Evolutionary conservation across 2,888 invertebrate species (phyloP), one percentile per base, ranked within the genome.

Genomic region (Mythimna pallens): DNA sequence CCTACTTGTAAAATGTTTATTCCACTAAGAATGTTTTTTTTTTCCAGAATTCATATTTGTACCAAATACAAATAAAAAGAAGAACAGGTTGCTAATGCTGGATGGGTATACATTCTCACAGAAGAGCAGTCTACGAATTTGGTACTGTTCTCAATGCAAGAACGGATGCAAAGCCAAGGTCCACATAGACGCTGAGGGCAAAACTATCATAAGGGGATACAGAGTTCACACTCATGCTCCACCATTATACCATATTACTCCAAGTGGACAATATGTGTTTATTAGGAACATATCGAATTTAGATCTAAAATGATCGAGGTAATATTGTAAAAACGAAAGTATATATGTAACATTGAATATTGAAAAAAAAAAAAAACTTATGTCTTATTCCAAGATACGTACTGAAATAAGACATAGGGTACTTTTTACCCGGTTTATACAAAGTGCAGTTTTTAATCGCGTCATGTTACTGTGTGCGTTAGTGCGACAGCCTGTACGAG

Each of bases 81-180:
- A 86, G 55, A 80, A 83, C 17, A 74, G 76, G 17, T 69, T 86
- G 12, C 74, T 89, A 59, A 66, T 88, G 14, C 66, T 83, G 0
- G 86, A 62, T 20, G 77, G 89, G 0, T 91, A 80, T 57, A 90
- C 91, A 0, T 92, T 88, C 62, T 85, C 89, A 0, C 84, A 85
- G 20, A 85, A 79, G 47, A 86, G 78, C 17, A 80, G 78, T 25
- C 80, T 69, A 25, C 72, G 81, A 0, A 82, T 84, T 20, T 90
- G 88, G 89, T 90, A 89, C 52, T 90, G 90, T 36, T 89, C 89
- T 1, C 84, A 85, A 65, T 83, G 78, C 54, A 73, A 70, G 43
- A 77, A 67, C 1, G 86, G 87, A 1, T 91, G 91, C 59, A 87
- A 79, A 66, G 90, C 90, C 0, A 87, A 80, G 62, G 81, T 90